Evolutionary conservation across 2,113 vertebrate species (phyloP), one percentile per base, ranked within the genome.

Genomic region (Tiliqua scincoides): DNA sequence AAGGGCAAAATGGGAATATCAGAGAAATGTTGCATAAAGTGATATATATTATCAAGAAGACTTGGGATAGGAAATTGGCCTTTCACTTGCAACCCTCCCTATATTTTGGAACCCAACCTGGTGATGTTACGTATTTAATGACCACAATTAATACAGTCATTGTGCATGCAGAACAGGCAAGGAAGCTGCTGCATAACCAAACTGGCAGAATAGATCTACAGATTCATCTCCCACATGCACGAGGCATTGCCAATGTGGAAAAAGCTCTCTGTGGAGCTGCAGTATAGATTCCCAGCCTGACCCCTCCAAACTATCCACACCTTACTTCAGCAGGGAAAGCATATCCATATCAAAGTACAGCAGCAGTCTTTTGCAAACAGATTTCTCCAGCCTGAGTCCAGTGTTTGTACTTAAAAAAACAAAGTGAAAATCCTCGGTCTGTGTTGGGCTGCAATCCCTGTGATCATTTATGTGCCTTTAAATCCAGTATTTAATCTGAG

Each of bases 1-100:
- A 91, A 89, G 83, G 61, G 79, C 82, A 92, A 25, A 86, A 71
- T 85, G 80, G 67, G 68, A 89, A 92, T 48, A 79, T 78, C 62
- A 37, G 59, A 43, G 81, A 27, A 54, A 67, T 82, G 21, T 77
- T 88, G 57, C 57, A 63, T 67, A 91, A 86, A 67, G 30, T 81
- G 85, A 3, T 79, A 79, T 79, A 2, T 21, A 25, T 57, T 65
- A 59, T 77, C 57, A 43, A 37, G 30, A 27, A 90, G 88, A 84
- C 43, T 18, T 11, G 82, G 1, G 0, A 30, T 52, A 1, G 52
- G 23, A 86, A 74, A 81, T 82, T 84, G 84, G 63, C 12, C 40
- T 17, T 90, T 86, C 59, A 67, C 43, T 76, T 72, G 0, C 52
- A 79, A 78, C 62, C 85, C 65, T 88, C 59, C n/a, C 8, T 82